Base-by-base conservation (phyloP, 2,888 invertebrate species). In the Archips crataeganus region DNA sequence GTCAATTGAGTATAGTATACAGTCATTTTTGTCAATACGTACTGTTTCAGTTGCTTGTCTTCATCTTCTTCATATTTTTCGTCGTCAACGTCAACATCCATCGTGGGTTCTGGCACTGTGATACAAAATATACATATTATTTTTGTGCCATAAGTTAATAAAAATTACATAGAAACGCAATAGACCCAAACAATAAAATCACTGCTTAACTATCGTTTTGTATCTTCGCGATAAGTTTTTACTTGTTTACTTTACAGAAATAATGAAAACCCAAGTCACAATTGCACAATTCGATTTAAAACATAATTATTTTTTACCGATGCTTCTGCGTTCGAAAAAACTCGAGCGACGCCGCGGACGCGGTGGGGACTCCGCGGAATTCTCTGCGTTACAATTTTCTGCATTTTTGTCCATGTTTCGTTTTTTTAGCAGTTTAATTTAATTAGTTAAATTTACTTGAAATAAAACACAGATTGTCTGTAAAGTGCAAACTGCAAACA, bases 241-340 rank as follows among this genome's bases (percentile, higher is more conserved):
- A 49, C 1, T 5, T 39, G 36, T 61, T 61, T 10, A 61, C 23
- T 15, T 6, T 11, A 23, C 3, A 34, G 11, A 59, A 59, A 10
- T 34, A 11, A 32, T 11, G 8, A 15, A 6, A 54, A 15, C 15
- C 23, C 8, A 9, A 34, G 57, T 32, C 32, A 57, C 32, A 57
- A 57, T 11, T 1, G 36, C 13, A 11, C 34, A 34, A 11, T 60
- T 10, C 36, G 5, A 1, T 60, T 8, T 11, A n/a, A 60, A 60
- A 36, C 3, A 15, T 4, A 49, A 42, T 32, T 10, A 11, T 9
- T 54, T 8, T 47, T 51, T 69, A 74, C 74, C 74, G 2, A 70
- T 65, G 65, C 74, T 74, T 45, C 74, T 63, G 0, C 74, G 74
- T 23, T 74, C 74, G 42, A 74, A 74, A 51, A 74, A 74, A 54